These are phyloP conservation scores for Villa cingulata DNA, from an alignment of 2,888 invertebrate species.

Conservation along the genomic window DNA sequence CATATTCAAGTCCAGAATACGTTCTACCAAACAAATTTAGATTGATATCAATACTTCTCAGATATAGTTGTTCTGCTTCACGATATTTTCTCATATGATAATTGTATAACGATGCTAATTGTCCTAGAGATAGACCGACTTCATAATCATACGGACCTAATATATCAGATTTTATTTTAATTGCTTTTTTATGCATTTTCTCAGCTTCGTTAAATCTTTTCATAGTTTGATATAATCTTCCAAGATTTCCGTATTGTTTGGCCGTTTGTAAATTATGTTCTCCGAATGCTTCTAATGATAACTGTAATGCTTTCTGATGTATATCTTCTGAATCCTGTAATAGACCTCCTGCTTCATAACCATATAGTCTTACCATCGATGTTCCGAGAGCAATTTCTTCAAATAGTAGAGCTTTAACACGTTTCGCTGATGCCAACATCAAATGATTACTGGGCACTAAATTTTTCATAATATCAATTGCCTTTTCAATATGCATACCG, in stretches of 20 bases:
- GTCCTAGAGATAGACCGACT: slow-evolving; percentile 82
- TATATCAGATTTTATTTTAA: slow-evolving; percentile 75
- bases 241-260: slow-evolving; percentile 91
- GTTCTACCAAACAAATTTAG: slow-evolving; percentile 74
- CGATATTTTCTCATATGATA: slow-evolving; percentile 82
- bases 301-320: slow-evolving; percentile 66
- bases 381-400: slow-evolving; percentile 89
- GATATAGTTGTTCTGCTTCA: slow-evolving; percentile 76
- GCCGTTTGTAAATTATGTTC: slow-evolving; percentile 91
- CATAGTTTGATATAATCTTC: slow-evolving; percentile 90
- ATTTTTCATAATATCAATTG: slow-evolving; percentile 67
- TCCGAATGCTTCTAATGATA: slow-evolving; percentile 73
- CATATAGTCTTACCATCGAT: slow-evolving; percentile 35
- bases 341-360: slow-evolving; percentile 43
- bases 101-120: slow-evolving; percentile 87
- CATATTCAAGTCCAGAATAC: slow-evolving; percentile 89
- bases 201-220: slow-evolving; percentile 76
- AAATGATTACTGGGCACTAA: slow-evolving; percentile 72
- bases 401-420: slow-evolving; percentile 81
- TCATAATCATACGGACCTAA: slow-evolving; percentile 81
- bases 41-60: slow-evolving; percentile 76
- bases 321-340: slow-evolving; percentile 68
- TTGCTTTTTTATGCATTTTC: slow-evolving; percentile 84
- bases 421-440: slow-evolving; percentile 74
- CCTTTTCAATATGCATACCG: slow-evolving; percentile 66